Evolutionary conservation across 1,140 invertebrate genomes (phyloP), one percentile per base, ranked within the genome.

Genomic region (Alviniconcha marisindica): DNA sequence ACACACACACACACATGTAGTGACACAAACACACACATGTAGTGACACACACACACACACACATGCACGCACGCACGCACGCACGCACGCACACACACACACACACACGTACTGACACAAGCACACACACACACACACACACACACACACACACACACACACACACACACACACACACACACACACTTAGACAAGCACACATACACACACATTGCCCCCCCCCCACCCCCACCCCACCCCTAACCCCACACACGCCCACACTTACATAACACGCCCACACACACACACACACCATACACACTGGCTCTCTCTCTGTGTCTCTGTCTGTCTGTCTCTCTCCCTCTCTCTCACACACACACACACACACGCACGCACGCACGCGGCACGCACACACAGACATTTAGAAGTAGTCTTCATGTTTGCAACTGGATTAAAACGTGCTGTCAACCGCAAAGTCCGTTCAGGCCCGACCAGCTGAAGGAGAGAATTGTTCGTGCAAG

Each of bases 21-120:
- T 36, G 3, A 36, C 14, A 18, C 63, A 36, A n/a, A 33, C 33
- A 36, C 10, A 33, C 18, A 36, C 63, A 33, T 28, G 21, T 31
- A 3, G 38, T 5, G 38, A 44, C 71, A 24, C 71, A 74, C 71
- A 4, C 38, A 74, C 71, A 44, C 71, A 74, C 71, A 44, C 71
- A 74, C 71, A 74, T 40, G 44, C 71, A 12, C 71, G 44, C 71
- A 44, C 71, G 44, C 71, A 44, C 71, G 44, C 71, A 44, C 71
- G 31, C 40, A 44, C 71, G 44, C 71, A 44, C 40, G 31, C 71
- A 44, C 71, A 74, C 71, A 44, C 71, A 44, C 71, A 44, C 71
- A 74, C 71, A 74, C 71, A 74, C 71, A 74, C 38, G 44, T 40
- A 42, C 38, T 42, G 38, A 74, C 40, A 74, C 71, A 74, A 36